Base-by-base conservation (phyloP, 1,140 invertebrate species). In the Drosophila ogumai region DNA sequence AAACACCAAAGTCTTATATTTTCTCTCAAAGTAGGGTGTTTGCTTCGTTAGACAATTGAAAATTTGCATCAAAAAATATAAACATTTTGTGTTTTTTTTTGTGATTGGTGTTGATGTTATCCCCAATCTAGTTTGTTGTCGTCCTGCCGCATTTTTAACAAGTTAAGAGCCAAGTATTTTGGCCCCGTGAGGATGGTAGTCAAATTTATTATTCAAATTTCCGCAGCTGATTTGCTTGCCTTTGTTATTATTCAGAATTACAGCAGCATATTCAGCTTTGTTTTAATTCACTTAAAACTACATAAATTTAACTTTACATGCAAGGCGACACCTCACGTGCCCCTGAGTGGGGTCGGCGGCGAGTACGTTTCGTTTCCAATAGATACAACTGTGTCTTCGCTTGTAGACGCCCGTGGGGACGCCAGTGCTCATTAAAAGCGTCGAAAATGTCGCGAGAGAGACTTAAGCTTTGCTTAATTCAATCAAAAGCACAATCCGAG, bases 221-320 rank as follows among this genome's bases (percentile, higher is more conserved):
- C 22, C 57, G 54, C 57, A 36, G 76, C 66, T 78, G 72, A 84
- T 78, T 88, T 80, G 72, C 60, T 60, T 82, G 64, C 46, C 71
- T 87, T 80, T 47, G 46, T n/a, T 88, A 65, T 79, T 88, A 68
- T 67, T 75, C 60, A 74, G 55, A 41, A 60, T 85, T 85, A 82
- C 61, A 78, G 43, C 38, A 47, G 47, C 44, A 61, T 69, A 57
- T 71, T 63, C 43, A 56, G 65, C 50, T 61, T 88, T 88, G 84
- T 88, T 90, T 88, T 88, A 88, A 88, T 88, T 88, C 84, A 88
- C 84, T 90, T 88, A 84, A 88, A 88, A 88, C 80, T 71, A 84
- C 80, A 88, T 88, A 88, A 88, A 88, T 88, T 88, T 78, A 36
- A 90, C 85, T 88, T 88, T 88, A 84, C 85, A 88, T 82, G 82